Percentiles rank a stretch among this genome's conserved stretches.
Evolutionary conservation across 2,113 vertebrate genomes (phyloP).

Genomic region (Amazona guildingii): DNA sequence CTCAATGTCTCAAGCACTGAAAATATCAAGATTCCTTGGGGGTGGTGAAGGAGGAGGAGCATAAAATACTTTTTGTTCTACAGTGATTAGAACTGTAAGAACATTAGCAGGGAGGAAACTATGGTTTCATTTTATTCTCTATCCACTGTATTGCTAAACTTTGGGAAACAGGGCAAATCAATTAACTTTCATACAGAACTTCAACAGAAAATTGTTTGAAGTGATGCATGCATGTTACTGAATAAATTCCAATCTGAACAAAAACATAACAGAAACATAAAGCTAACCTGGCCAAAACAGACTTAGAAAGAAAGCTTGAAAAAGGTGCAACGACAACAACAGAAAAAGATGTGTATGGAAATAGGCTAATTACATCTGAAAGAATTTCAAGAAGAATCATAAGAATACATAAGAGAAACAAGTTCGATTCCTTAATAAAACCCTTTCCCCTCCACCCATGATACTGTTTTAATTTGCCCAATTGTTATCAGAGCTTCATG

Average conservation of each 20-base stretch:
- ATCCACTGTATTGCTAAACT: neutral
- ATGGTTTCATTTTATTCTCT: neutral
- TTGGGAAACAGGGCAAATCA: neutral
- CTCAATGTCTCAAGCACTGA: neutral
- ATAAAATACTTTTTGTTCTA: neutral
- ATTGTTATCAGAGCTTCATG: neutral
- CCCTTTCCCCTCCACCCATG: fast-evolving
- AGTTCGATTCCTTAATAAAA: neutral
- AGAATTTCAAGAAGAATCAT: neutral
- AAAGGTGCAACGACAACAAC: neutral
- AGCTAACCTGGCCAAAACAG: neutral
- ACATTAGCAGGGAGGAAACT: neutral
- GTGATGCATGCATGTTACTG: neutral
- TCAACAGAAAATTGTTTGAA: neutral
- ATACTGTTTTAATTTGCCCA: neutral
- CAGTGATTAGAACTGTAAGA: neutral
- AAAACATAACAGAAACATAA: neutral
- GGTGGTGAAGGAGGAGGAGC: neutral
- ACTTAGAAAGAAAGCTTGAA: neutral
- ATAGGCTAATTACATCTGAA: neutral
- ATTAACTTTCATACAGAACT: neutral
- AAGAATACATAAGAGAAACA: neutral
- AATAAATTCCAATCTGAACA: neutral
- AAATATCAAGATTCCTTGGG: neutral
- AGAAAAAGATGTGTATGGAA: fast-evolving